Evolutionary conservation across 1,140 invertebrate genomes (phyloP).

Genomic region (Chelonus insularis): DNA sequence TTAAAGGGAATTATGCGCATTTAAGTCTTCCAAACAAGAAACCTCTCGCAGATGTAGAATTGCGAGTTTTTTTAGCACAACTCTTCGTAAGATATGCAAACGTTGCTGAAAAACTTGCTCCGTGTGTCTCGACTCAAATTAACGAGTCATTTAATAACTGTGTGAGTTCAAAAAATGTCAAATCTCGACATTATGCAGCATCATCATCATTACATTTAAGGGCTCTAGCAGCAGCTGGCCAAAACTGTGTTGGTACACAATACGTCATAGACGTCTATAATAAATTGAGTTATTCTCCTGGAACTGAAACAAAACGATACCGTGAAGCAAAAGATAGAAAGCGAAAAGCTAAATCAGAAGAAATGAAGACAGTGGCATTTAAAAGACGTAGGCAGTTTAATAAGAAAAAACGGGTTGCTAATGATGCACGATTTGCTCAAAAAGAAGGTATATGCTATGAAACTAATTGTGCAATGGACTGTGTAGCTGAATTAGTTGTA

Average conservation of each 20-base stretch:
- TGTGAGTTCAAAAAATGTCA: neutral
- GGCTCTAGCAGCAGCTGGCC: conserved; percentile 26
- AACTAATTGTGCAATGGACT: too few species aligned
- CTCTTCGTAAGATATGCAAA: neutral
- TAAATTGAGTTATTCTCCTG: conserved; percentile 21
- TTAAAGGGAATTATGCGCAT: neutral
- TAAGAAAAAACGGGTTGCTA: conserved; percentile 22
- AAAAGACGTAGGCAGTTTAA: conserved; percentile 15
- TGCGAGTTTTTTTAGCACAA: neutral
- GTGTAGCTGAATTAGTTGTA: too few species aligned
- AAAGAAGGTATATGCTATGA: conserved; percentile 25
- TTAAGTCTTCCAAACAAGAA: conserved; percentile 15
- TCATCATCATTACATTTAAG: conserved; percentile 24
- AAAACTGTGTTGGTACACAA: conserved; percentile 27
- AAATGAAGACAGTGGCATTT: neutral
- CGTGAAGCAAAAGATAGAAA: conserved; percentile 2
- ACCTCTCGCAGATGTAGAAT: neutral
- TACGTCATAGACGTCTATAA: conserved; percentile 22
- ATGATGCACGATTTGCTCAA: neutral
- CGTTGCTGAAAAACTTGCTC: conserved; percentile 18
- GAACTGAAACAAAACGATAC: conserved; percentile 20
- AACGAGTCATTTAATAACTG: conserved; percentile 34
- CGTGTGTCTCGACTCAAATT: conserved; percentile 25
- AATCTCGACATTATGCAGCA: conserved; percentile 24
- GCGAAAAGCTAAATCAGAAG: neutral